Percentiles rank a stretch among this genome's conserved stretches.
Evolutionary conservation across 2,113 vertebrate species (phyloP).

Genomic region (Euleptes europaea): DNA sequence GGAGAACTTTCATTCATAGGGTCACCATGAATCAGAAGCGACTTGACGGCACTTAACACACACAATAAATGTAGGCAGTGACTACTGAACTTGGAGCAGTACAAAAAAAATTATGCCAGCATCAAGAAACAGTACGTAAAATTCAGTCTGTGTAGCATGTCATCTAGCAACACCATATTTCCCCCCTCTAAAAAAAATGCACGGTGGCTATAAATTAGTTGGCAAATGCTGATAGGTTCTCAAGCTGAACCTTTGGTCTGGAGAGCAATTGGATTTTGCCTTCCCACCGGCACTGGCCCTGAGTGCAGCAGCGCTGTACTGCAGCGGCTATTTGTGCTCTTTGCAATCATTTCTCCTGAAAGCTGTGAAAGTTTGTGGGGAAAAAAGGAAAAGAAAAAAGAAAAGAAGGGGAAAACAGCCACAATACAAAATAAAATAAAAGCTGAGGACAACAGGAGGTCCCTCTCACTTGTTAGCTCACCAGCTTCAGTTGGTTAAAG

Average conservation of each 20-base stretch:
- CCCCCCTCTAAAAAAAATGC: conserved; percentile 18
- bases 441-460: conserved; percentile 66
- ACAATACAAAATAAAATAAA: conserved; percentile 28
- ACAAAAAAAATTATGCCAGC: neutral
- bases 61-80: neutral
- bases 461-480: conserved; percentile 65
- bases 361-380: conserved; percentile 58
- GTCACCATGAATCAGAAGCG: too few relatives aligned
- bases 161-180: neutral
- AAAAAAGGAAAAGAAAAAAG: too few relatives aligned
- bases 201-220: conserved; percentile 1
- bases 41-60: too few relatives aligned
- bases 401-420: neutral
- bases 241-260: conserved; percentile 32
- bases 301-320: conserved; percentile 56
- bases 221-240: conserved; percentile 22
- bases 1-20: too few relatives aligned
- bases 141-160: neutral
- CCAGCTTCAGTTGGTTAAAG: conserved; percentile 56
- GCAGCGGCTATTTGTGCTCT: conserved; percentile 8
- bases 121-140: neutral
- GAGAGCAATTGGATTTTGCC: conserved; percentile 39
- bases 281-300: conserved; percentile 54
- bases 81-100: neutral
- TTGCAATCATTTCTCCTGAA: conserved; percentile 66